phyloP scores from a whole-genome alignment of 2,797 vertebrate species.

The Ispidina picta region DNA sequence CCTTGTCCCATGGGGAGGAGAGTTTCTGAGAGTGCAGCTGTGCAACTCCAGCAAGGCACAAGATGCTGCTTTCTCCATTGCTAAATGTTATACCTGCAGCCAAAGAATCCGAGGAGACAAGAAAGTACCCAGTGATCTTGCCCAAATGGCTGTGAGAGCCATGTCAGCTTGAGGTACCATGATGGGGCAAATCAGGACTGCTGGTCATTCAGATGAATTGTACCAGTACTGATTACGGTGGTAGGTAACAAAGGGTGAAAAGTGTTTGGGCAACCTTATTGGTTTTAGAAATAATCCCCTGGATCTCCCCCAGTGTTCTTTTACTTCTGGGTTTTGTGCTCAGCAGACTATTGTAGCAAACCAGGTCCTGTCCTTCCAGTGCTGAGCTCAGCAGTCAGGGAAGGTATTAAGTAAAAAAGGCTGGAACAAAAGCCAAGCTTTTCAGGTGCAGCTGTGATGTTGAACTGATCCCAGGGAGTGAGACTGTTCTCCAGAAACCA shows the following conservation, averaged over 20 bases:
- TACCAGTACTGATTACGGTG: not conserved
- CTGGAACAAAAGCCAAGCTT: not conserved
- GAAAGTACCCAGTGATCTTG: not conserved
- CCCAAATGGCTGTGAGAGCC: not conserved
- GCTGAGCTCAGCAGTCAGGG: not conserved
- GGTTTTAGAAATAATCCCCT: not conserved
- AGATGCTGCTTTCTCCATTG: not conserved
- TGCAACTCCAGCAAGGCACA: not conserved
- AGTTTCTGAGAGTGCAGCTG: not conserved
- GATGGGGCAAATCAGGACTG: not conserved
- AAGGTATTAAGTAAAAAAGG: not conserved
- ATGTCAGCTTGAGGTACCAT: not conserved
- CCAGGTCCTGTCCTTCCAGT: not conserved
- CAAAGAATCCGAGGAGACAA: not conserved
- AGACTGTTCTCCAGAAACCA: not conserved
- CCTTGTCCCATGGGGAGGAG: not conserved
- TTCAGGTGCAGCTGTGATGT: not conserved
- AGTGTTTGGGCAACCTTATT: not conserved
- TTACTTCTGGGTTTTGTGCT: fast-evolving
- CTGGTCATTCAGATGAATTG: not conserved
- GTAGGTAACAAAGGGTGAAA: not conserved
- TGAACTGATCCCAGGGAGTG: not conserved
- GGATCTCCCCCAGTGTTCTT: not conserved
- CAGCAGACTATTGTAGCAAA: not conserved
- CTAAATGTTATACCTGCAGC: not conserved